Evolutionary conservation across 2,888 invertebrate species (phyloP).

Genomic region (Catotricha subobsoleta): DNA sequence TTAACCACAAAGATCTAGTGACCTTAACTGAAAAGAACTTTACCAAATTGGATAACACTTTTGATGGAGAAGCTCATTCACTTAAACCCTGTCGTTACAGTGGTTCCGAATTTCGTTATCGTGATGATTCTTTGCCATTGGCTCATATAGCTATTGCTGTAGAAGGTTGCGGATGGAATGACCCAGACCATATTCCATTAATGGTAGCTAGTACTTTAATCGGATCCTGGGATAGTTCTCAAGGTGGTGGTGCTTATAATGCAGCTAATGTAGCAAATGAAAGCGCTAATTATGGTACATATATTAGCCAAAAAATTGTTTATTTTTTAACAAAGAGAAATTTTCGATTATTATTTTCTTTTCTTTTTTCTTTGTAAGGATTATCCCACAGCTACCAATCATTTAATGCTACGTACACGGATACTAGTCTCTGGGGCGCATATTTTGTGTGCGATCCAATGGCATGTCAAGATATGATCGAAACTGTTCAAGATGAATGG

Average conservation of each 20-base stretch:
- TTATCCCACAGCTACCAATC: no score
- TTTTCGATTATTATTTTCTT: no score
- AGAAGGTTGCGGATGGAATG: constrained; percentile 93
- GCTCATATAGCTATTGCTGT: constrained; percentile 89
- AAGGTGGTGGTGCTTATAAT: constrained; percentile 81
- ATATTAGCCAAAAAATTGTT: neutral
- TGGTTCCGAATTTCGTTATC: constrained; percentile 74
- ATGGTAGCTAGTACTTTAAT: constrained; percentile 97
- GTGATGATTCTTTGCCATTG: constrained; percentile 89
- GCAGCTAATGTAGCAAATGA: constrained; percentile 70
- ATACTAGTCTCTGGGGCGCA: constrained; percentile 94
- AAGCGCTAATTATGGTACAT: constrained; percentile 41
- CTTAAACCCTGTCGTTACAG: constrained; percentile 71
- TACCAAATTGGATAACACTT: constrained; percentile 42
- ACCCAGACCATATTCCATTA: constrained; percentile 89
- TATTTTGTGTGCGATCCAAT: constrained; percentile 75
- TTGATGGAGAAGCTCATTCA: constrained; percentile 45
- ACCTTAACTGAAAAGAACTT: constrained; percentile 69
- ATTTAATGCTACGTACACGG: constrained; percentile 98
- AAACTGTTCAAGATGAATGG: constrained; percentile 69
- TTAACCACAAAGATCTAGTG: constrained; percentile 73
- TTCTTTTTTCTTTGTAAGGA: no score
- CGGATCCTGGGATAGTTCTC: constrained; percentile 85
- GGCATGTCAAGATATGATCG: constrained; percentile 54
- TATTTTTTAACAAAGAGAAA: constrained; percentile 39